A percentile compares a stretch with the other conserved stretches of the same genome.
These are phyloP conservation scores for Rattus rattus DNA, from an alignment of 2,113 vertebrate genomes.

Conservation along the genomic window DNA sequence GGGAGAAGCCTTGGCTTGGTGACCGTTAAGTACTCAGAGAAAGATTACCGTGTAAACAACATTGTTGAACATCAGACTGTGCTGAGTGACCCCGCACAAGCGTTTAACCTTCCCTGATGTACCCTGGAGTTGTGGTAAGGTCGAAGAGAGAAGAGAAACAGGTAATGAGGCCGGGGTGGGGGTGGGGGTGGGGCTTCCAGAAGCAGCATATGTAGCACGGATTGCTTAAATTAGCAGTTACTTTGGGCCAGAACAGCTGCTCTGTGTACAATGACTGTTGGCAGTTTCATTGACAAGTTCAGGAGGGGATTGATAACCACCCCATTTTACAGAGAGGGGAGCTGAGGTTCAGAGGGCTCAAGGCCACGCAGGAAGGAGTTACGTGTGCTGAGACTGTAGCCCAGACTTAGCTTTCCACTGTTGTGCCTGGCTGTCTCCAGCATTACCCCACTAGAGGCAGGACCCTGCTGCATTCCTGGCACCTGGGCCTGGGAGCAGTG, in stretches of 20 bases:
- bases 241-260: neutral
- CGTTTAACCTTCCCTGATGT: neutral
- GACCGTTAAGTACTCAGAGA: neutral
- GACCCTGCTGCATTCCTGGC: neutral
- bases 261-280: neutral
- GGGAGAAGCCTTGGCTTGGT: neutral
- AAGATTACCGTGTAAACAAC: neutral
- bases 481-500: neutral
- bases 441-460: neutral
- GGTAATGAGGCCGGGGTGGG: no score
- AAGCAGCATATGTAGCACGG: neutral
- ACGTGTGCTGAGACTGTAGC: neutral
- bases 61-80: neutral
- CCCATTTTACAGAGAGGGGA: neutral
- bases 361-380: neutral
- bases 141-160: neutral
- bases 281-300: neutral
- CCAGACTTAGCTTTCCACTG: neutral
- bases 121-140: neutral
- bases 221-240: neutral
- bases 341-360: neutral
- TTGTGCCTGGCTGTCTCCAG: neutral
- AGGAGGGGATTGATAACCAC: neutral
- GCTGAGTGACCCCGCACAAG: neutral
- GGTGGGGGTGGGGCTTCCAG: neutral